A percentile compares a stretch with the other conserved stretches of the same genome.
phyloP scores from a whole-genome alignment of 2,888 invertebrate genomes.

The Athetis lepigone region DNA sequence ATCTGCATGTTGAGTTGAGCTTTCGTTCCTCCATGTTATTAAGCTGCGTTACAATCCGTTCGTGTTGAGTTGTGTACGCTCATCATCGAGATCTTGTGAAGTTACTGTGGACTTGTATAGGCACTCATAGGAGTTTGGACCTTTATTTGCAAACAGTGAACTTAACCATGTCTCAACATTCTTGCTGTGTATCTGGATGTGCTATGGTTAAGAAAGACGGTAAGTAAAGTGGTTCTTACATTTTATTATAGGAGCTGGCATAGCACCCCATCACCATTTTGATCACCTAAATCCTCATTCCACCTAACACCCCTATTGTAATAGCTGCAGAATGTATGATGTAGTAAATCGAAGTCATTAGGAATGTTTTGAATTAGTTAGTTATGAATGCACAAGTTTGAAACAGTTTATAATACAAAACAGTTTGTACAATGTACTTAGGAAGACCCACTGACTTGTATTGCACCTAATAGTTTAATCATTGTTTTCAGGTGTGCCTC shows the following conservation, averaged over 20 bases:
- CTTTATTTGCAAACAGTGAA: constrained; percentile 5
- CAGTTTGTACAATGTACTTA: neutral
- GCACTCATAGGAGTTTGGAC: constrained; percentile 6
- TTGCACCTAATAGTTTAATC: no score
- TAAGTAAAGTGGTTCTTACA: neutral
- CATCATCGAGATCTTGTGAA: no score
- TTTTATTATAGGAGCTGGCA: no score
- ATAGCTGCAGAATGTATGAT: neutral
- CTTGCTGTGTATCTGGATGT: constrained; percentile 11
- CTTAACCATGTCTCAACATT: constrained; percentile 14
- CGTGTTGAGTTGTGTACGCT: no score
- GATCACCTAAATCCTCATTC: neutral
- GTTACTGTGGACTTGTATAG: no score
- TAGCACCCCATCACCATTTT: neutral
- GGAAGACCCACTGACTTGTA: no score
- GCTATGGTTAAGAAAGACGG: neutral
- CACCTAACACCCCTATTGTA: neutral
- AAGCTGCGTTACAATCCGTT: no score
- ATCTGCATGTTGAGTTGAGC: no score
- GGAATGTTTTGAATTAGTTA: constrained; percentile 1
- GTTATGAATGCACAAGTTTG: no score
- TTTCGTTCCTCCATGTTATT: no score
- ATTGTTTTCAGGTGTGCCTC: constrained; percentile 7
- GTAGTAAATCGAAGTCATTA: neutral
- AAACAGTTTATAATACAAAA: neutral